Base-by-base conservation (phyloP, 1,140 invertebrate genomes). In the Drosophila seguyi region DNA sequence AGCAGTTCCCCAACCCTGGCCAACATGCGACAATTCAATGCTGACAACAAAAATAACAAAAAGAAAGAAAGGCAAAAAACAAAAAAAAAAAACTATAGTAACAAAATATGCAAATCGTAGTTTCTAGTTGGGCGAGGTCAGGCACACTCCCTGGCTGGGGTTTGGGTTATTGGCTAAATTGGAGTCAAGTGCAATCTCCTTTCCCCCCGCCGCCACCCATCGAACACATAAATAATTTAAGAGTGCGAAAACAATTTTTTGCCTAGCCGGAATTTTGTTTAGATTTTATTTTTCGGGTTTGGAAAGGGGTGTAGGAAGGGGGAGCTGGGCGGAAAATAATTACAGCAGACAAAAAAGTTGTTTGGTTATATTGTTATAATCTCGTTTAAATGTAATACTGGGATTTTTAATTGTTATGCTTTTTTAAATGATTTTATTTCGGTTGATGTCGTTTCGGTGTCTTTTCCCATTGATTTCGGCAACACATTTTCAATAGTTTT, bases 1-100 rank as follows among this genome's bases (percentile, higher is more conserved):
- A 41, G 27, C 61, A 65, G 68, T 25, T 45, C 44, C 44, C 38
- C 45, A 60, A 50, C 47, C 39, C 39, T 61, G 61, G 53, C 82
- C 68, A 73, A 74, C 66, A 68, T 81, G 73, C 81, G 73, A 81
- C 81, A 68, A 73, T 77, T 76, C 81, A 68, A 74, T 75, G 72
- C 83, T 77, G 77, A 67, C 73, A 74, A 80, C 68, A 81, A 75
- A 66, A 77, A 58, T 20, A 39, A 68, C 57, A 59, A 27, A 5
- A 29, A n/a, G 2, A 27, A 48, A 10, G 27, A 61, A 65, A 73
- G n/a, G n/a, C n/a, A n/a, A n/a, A n/a, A n/a, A n/a, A n/a, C n/a
- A 25, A 25, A 25, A 25, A 4, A 25, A 62, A 80, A 62, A 57
- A 63, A 39, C 31, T 22, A 39, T 53, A 27, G 18, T 44, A 72